Evolutionary conservation across 2,797 vertebrate genomes (phyloP).

Genomic region (Telmatherina bonti): DNA sequence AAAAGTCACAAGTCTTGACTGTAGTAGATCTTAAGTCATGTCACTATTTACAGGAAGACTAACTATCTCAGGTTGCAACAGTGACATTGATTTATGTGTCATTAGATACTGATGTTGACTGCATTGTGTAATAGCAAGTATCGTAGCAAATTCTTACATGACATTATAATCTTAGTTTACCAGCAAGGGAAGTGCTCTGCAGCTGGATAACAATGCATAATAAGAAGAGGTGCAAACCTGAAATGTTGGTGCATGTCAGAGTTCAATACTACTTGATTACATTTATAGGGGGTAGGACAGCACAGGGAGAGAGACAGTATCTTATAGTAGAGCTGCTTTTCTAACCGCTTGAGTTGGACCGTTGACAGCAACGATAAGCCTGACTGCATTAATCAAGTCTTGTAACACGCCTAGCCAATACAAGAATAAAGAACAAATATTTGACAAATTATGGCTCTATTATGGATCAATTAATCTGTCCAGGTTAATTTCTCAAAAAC

Average conservation of each 20-base stretch:
- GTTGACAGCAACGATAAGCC: too few species aligned
- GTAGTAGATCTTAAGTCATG: background rate
- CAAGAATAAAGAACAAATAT: background rate
- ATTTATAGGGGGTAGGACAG: too few species aligned
- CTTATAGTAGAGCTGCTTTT: too few species aligned
- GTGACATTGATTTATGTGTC: background rate
- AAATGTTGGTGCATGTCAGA: too few species aligned
- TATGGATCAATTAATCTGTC: too few species aligned
- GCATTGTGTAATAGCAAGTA: background rate
- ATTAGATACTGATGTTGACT: background rate
- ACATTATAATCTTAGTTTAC: background rate
- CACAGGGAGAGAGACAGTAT: too few species aligned
- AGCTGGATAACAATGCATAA: background rate
- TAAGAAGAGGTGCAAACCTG: too few species aligned
- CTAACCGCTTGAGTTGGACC: too few species aligned
- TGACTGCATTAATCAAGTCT: background rate
- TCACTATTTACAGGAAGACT: background rate
- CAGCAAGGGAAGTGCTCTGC: background rate
- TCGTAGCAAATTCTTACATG: background rate
- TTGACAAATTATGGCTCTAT: too few species aligned
- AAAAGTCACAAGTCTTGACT: constrained; percentile 13
- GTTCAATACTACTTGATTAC: too few species aligned
- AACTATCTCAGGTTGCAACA: background rate
- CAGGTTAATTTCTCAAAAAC: too few species aligned
- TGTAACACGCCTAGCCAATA: background rate